Evolutionary conservation across 2,797 vertebrate species (phyloP), one percentile per base, ranked within the genome.

Genomic region (Gobionotothen gibberifrons): DNA sequence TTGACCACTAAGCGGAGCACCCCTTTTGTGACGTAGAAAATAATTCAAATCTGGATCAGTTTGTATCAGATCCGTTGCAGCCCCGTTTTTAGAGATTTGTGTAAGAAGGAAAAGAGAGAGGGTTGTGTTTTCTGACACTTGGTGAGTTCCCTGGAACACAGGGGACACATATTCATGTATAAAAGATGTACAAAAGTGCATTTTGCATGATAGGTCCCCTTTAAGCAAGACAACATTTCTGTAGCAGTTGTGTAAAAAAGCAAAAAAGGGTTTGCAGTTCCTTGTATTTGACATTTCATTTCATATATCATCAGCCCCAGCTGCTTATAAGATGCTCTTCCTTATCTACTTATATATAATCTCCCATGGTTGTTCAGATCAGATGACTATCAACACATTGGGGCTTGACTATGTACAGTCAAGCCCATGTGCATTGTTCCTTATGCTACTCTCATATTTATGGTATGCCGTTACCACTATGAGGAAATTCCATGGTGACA

Each of bases 401-500:
- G 22, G 22, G 22, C 22, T 22, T 22, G 22, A 22, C 22, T 22
- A 22, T 22, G 22, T 22, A 22, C 22, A 22, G 22, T 22, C 22
- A 22, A 22, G 22, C 22, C 22, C 22, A 22, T 22, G 29, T 32
- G 29, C 29, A 32, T 51, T 17, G 19, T 58, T 61, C 61, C 32
- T 17, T n/a, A 11, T 26, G 6, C 40, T 32, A 49, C 16, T 65
- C 36, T 70, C 60, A 56, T n/a, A 26, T 22, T 22, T 29, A 53
- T 8, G 19, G 49, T 60, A 76, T 49, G 53, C 46, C 32, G 21
- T 62, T 43, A 29, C 36, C 12, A 7, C 15, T 21, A 10, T 44
- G 39, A 56, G 56, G 46, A 44, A 32, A 66, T 78, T 72, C 32
- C 3, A 36, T 5, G 14, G 22, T 32, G 48, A 72, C 51, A 19